These are phyloP conservation scores for Muschampia plurimacula DNA, from an alignment of 2,888 invertebrate species.

Conservation along the genomic window DNA sequence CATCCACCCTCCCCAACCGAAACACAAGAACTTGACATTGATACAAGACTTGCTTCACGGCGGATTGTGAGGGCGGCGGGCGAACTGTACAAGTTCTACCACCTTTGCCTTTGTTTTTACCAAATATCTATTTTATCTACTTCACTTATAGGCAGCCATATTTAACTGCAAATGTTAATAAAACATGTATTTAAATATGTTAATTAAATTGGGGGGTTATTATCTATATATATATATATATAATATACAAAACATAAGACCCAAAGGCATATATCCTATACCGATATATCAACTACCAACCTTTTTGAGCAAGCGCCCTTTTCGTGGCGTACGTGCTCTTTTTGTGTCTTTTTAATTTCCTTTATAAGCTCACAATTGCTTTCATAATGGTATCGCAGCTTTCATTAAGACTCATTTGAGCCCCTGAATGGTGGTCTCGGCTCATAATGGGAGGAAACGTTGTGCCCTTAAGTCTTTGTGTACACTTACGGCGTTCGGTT, in stretches of 20 bases:
- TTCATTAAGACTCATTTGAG: conserved; percentile 80
- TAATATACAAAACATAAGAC: not conserved
- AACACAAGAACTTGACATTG: no score
- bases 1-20: no score
- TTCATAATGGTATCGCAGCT: conserved; percentile 80
- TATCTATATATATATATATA: not conserved
- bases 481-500: conserved; percentile 63
- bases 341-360: conserved; percentile 79
- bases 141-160: no score
- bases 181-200: no score
- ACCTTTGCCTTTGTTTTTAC: no score
- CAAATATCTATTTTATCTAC: no score
- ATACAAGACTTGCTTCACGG: no score
- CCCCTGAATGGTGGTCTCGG: conserved; percentile 72
- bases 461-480: conserved; percentile 72
- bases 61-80: no score
- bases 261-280: not conserved
- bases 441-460: conserved; percentile 73
- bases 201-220: no score
- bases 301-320: conserved; percentile 6
- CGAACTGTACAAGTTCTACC: no score
- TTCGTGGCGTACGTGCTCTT: conserved; percentile 12
- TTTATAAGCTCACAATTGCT: conserved; percentile 80
- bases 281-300: not conserved
- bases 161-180: no score